Evolutionary conservation across 2,113 vertebrate genomes (phyloP), one percentile per base, ranked within the genome.

Genomic region (Myanophis thanlyinensis): DNA sequence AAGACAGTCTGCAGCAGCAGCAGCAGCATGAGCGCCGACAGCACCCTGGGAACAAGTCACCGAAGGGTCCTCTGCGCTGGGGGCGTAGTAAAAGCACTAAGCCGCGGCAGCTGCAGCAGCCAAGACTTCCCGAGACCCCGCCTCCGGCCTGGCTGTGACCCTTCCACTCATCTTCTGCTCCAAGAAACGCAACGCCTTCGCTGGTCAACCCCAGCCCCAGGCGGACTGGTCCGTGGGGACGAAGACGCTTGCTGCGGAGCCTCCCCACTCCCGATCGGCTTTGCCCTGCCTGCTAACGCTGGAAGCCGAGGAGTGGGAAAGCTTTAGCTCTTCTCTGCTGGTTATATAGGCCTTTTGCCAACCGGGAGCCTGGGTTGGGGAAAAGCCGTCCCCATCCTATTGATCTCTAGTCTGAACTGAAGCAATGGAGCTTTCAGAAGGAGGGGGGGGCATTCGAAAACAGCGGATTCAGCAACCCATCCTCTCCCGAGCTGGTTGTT

Each of bases 221-320:
- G 35, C 35, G 22, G 0, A 0, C 30, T 25, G 5, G 35, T 2
- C 91, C 0, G 3, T 0, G 8, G 3, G 44, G 6, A 0, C 18
- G 18, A 80, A 20, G 73, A 22, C 1, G 18, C 3, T 80, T 2
- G 0, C 59, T 23, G 1, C 49, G n/a, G 2, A 8, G 15, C 1
- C 1, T 73, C 23, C 88, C 40, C n/a, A 11, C 1, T 73, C 23
- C 88, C 40, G 40, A 11, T 23, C 5, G 6, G 5, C 1, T n/a
- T 7, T 7, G 0, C 23, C 30, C 92, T 93, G 86, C 56, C 2
- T 9, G 62, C 11, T 9, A 67, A 11, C 8, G 91, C 35, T 44
- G 91, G 35, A 25, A 56, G 35, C 12, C 88, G 15, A 40, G 11
- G n/a, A 84, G 52, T 85, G 92, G 40, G 25, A n/a, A 15, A 51